Conservation (phyloP, 2,113 vertebrate species). For the Variabilichromis moorii region DNA sequence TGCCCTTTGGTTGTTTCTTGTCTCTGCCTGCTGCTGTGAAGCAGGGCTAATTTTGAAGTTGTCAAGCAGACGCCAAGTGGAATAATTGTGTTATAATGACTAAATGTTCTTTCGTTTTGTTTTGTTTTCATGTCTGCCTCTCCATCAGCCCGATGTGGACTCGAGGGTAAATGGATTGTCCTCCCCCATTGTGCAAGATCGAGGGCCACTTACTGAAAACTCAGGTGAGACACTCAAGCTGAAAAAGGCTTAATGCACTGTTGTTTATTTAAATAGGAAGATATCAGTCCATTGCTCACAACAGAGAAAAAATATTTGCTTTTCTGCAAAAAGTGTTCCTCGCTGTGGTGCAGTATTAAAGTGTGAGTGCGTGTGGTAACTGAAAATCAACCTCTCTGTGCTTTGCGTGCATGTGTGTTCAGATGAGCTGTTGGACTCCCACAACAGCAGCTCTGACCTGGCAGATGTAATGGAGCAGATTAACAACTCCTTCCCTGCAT, state of each 20-base stretch:
- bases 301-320: neutral
- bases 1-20: neutral
- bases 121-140: neutral
- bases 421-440: constrained; percentile 83
- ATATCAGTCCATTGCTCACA: neutral
- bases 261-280: neutral
- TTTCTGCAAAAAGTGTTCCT: neutral
- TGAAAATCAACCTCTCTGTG: neutral
- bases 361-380: neutral
- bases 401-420: constrained; percentile 28
- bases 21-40: neutral
- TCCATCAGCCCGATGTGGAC: constrained; percentile 81
- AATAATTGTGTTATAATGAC: constrained; percentile 4
- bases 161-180: constrained; percentile 81
- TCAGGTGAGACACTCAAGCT: constrained; percentile 71
- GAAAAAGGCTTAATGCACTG: neutral
- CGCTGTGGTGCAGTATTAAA: neutral
- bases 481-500: constrained; percentile 90
- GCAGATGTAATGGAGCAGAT: constrained; percentile 96
- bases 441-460: constrained; percentile 84
- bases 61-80: neutral
- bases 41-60: constrained; percentile 13
- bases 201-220: constrained; percentile 72
- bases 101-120: neutral
- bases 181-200: constrained; percentile 75